A percentile compares a stretch with the other conserved stretches of the same genome.
Evolutionary conservation across 2,797 vertebrate species (phyloP).

Genomic region (Odontamblyopus rebecca): DNA sequence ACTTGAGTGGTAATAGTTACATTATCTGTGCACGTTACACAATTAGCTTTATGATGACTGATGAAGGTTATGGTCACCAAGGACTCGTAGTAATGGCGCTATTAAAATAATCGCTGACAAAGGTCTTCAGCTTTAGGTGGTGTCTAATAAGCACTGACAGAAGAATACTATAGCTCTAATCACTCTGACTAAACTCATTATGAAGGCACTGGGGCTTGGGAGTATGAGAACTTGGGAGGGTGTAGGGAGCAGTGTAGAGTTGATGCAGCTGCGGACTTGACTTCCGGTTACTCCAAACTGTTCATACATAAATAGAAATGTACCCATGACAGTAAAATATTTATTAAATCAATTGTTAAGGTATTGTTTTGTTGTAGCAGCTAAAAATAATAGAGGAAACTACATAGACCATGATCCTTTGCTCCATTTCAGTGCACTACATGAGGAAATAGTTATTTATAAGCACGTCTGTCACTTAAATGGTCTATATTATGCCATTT

Average conservation of each 20-base stretch:
- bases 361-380: too few relatives aligned
- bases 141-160: conserved; percentile 68
- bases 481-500: too few relatives aligned
- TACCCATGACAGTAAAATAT: too few relatives aligned
- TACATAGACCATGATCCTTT: too few relatives aligned
- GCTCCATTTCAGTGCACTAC: too few relatives aligned
- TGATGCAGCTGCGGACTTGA: conserved; percentile 52
- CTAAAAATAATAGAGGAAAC: too few relatives aligned
- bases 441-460: too few relatives aligned
- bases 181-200: conserved; percentile 66
- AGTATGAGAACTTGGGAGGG: conserved; percentile 45
- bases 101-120: conserved; percentile 72
- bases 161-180: conserved; percentile 59
- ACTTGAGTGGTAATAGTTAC: conserved; percentile 18
- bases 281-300: conserved; percentile 25
- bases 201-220: conserved; percentile 53
- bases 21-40: conserved; percentile 26
- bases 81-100: conserved; percentile 63
- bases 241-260: conserved; percentile 35
- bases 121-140: conserved; percentile 52
- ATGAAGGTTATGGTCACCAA: conserved; percentile 56
- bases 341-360: too few relatives aligned
- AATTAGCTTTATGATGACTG: conserved; percentile 54
- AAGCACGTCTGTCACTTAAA: too few relatives aligned
- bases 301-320: not conserved